phyloP scores from a whole-genome alignment of 2,797 vertebrate genomes.

The Tapera naevia region DNA sequence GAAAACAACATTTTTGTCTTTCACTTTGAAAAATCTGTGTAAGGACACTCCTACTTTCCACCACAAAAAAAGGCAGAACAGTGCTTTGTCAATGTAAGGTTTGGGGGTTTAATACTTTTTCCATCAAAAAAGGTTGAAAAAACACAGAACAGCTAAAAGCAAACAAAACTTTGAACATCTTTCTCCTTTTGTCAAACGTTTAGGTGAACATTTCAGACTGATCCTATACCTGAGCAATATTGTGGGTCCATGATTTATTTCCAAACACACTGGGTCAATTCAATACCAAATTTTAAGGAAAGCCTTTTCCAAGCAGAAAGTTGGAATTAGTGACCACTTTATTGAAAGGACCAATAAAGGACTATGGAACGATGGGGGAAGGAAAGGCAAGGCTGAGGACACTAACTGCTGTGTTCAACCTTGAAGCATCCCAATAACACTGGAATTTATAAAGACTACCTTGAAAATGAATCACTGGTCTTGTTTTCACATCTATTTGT shows the following conservation, averaged over 20 bases:
- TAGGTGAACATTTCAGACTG: background rate
- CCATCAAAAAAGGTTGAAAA: background rate
- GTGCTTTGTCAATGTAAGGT: background rate
- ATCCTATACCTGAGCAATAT: background rate
- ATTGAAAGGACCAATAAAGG: background rate
- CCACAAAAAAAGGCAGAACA: background rate
- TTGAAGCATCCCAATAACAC: accelerated
- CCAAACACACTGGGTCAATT: background rate
- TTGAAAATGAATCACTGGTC: background rate
- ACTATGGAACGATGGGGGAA: background rate
- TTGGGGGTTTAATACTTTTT: accelerated
- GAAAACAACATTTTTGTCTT: background rate
- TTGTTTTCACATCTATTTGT: background rate
- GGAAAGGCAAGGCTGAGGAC: background rate
- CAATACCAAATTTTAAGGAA: background rate
- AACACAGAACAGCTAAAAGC: background rate
- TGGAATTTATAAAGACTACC: background rate
- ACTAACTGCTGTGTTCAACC: background rate
- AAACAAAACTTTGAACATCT: background rate
- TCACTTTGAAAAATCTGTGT: background rate
- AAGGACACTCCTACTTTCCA: background rate
- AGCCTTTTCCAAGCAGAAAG: background rate
- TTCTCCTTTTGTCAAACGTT: background rate
- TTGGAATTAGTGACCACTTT: background rate
- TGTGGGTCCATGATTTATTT: background rate